Evolutionary conservation across 1,140 invertebrate species (phyloP).

Genomic region (Holotrichia oblita): DNA sequence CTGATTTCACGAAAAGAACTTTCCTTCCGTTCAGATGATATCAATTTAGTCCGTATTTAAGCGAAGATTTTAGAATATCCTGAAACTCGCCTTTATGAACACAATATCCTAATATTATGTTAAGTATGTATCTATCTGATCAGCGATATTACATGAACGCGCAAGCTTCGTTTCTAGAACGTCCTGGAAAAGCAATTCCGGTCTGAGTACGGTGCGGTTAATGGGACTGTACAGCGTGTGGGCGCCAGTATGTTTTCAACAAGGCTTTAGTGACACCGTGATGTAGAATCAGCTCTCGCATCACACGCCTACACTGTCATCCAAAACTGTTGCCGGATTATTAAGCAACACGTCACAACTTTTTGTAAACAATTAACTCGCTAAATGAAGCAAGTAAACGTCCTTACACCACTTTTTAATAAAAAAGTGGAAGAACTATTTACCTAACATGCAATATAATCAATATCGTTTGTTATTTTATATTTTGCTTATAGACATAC

Average conservation of each 20-base stretch:
- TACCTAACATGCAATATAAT: too few relatives aligned
- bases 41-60: background rate
- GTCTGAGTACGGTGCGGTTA: background rate
- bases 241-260: background rate
- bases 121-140: constrained; percentile 5
- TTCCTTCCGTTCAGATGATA: too few relatives aligned
- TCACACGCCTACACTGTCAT: background rate
- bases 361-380: too few relatives aligned
- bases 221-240: background rate
- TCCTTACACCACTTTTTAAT: too few relatives aligned
- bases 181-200: constrained; percentile 25
- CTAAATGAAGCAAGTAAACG: too few relatives aligned
- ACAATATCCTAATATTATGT: constrained; percentile 8
- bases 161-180: background rate
- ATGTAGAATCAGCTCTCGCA: background rate
- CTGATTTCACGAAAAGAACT: too few relatives aligned
- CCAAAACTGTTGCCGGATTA: background rate
- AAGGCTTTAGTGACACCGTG: background rate
- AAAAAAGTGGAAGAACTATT: too few relatives aligned
- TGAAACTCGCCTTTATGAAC: background rate
- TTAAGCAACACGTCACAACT: too few relatives aligned
- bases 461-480: too few relatives aligned
- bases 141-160: background rate
- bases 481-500: too few relatives aligned
- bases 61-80: background rate